phyloP scores from a whole-genome alignment of 2,113 vertebrate species.

The Lutjanus erythropterus region DNA sequence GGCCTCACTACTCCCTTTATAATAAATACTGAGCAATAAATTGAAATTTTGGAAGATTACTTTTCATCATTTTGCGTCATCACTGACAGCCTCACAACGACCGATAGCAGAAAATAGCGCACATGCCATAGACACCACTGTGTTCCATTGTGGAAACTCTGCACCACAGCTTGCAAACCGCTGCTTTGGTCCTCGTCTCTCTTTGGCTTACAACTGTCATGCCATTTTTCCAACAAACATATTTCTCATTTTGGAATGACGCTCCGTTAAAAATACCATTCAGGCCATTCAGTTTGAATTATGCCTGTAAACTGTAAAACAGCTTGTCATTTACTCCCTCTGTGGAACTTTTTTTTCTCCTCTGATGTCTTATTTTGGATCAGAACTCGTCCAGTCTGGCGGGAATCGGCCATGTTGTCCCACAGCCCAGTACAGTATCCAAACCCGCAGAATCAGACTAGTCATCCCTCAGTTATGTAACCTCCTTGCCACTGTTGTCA shows the following conservation, averaged over 20 bases:
- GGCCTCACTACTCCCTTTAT: too few species aligned
- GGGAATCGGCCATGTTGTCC: conserved; percentile 19
- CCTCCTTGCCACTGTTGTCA: conserved; percentile 12
- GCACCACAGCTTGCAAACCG: background rate
- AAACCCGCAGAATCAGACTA: too few species aligned
- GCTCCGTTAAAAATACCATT: conserved; percentile 10
- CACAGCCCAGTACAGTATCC: conserved; percentile 43
- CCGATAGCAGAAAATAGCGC: background rate
- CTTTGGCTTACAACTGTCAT: background rate
- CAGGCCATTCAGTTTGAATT: background rate
- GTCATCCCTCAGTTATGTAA: conserved; percentile 69
- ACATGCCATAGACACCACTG: background rate
- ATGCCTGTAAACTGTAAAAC: conserved; percentile 8
- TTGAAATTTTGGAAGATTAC: background rate
- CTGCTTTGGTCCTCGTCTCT: background rate
- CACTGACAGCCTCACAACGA: background rate
- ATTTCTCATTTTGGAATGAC: conserved; percentile 18
- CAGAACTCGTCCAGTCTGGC: background rate
- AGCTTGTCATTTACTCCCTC: conserved; percentile 37
- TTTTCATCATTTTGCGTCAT: background rate
- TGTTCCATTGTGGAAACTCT: background rate
- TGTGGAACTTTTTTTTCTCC: background rate
- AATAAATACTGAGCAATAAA: background rate
- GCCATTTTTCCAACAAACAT: conserved; percentile 4
- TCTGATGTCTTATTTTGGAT: conserved; percentile 44